Base-by-base conservation (phyloP, 2,113 vertebrate species). In the Oryzias melastigma region DNA sequence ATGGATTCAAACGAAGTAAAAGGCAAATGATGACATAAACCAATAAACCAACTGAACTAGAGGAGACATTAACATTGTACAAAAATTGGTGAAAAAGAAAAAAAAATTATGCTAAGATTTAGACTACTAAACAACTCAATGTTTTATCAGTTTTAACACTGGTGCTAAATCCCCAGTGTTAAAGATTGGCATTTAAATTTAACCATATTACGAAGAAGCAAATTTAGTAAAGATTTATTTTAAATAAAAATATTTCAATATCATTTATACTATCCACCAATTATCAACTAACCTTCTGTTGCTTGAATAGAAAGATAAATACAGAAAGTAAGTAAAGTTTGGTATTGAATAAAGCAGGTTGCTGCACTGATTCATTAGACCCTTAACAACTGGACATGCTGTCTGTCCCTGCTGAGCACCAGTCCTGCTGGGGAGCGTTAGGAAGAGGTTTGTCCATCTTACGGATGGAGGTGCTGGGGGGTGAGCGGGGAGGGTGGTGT, bases 391-490 rank as follows among this genome's bases (percentile, higher is more conserved):
- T 35, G 29, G 48, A 51, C 65, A 53, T 50, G 4, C 57, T 60
- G 70, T 80, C 70, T 73, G 75, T 81, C 78, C 72, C 68, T 85
- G 75, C 69, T 78, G 78, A 85, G 77, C 61, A 58, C 47, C 41
- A 57, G 69, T 76, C 57, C 52, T 52, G 52, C 56, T 73, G 61
- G n/a, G 65, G 68, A 69, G 50, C 54, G 47, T 47, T 45, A n/a
- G 20, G 55, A 78, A 55, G 50, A 35, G 66, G 35, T 66, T 24
- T 73, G 75, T 65, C 83, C 78, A 81, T 86, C 90, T 93, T 92
- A 92, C 91, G 70, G 80, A 84, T 67, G 78, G 71, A 73, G 60
- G 71, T 84, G 80, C 60, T 83, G 85, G 78, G 87, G 86, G 57
- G 68, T 80, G 84, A 91, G 81, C 45, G 82, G 82, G 80, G 67